Evolutionary conservation across 2,888 invertebrate genomes (phyloP), one percentile per base, ranked within the genome.

Genomic region (Drosophila sordidula): DNA sequence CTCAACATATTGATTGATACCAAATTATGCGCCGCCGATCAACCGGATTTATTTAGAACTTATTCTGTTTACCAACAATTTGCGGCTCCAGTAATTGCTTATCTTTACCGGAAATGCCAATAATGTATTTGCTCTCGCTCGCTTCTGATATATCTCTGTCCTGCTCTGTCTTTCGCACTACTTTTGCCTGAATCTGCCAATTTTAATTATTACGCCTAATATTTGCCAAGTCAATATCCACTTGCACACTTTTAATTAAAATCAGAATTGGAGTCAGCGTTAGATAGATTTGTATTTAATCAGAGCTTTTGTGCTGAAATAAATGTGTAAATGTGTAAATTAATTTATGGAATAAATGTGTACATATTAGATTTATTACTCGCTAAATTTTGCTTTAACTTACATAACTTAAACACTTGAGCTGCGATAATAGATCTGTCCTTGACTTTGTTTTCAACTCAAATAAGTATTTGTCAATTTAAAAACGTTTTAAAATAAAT

Each of bases 1-100:
- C 51, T 70, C 50, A 46, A 49, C 42, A 57, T 32, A 54, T 70
- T 70, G 71, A 70, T 70, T 70, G 64, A 70, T 71, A 41, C 42
- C 38, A 39, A 51, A 63, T 57, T 46, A 46, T 50, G 16, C 4
- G 32, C 32, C 45, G n/a, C 25, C 16, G 46, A 62, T 41, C 39
- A 26, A 29, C 18, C 29, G 45, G 32, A 62, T 25, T 64, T 55
- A 55, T 38, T 44, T 29, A 26, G 38, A 66, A 50, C 14, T 32
- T 14, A 49, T 18, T 32, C n/a, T 50, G 25, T 29, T 46, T 52
- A 45, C 42, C 63, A 44, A 38, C 44, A 64, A 44, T 39, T 34
- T 49, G n/a, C 16, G 63, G 42, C 34, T 62, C 16, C 22, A 38
- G 11, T 32, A 36, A 44, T 46, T 46, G 9, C 38, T 8, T 18